Conservation (phyloP, 2,113 vertebrate species). For the Ophiodon elongatus region DNA sequence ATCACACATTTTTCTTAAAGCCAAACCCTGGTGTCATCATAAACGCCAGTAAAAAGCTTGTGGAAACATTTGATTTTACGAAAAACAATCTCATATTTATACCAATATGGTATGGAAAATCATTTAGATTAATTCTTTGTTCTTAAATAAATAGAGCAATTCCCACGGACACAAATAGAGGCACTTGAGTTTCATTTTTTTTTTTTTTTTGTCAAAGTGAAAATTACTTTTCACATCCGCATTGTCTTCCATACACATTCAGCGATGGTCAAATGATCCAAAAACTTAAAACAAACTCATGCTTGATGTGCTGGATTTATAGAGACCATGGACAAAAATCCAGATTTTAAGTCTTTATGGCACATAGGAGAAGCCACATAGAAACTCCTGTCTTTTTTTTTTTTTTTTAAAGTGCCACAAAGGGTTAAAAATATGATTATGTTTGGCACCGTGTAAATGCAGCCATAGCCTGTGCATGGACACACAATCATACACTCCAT, state of each 20-base stretch:
- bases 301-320: conserved; percentile 67
- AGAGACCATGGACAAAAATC: conserved; percentile 44
- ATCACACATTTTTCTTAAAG: conserved; percentile 79
- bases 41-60: conserved; percentile 83
- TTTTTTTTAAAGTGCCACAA: conserved; percentile 24
- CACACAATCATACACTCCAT: conserved; percentile 38
- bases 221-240: conserved; percentile 78
- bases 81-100: conserved; percentile 85
- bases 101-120: conserved; percentile 90
- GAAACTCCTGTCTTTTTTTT: conserved; percentile 26
- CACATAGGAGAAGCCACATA: conserved; percentile 19
- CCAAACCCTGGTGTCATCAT: conserved; percentile 81
- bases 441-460: conserved; percentile 62
- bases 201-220: conserved; percentile 77
- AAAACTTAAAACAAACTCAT: conserved; percentile 67
- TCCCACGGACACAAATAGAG: conserved; percentile 84
- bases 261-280: conserved; percentile 68
- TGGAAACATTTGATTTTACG: conserved; percentile 85
- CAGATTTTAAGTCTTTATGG: conserved; percentile 35
- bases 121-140: conserved; percentile 84
- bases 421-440: conserved; percentile 51
- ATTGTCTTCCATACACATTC: conserved; percentile 79
- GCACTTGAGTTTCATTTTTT: conserved; percentile 82
- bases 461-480: conserved; percentile 52
- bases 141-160: conserved; percentile 87